phyloP scores from a whole-genome alignment of 1,140 invertebrate species.

The Atta colombica region DNA sequence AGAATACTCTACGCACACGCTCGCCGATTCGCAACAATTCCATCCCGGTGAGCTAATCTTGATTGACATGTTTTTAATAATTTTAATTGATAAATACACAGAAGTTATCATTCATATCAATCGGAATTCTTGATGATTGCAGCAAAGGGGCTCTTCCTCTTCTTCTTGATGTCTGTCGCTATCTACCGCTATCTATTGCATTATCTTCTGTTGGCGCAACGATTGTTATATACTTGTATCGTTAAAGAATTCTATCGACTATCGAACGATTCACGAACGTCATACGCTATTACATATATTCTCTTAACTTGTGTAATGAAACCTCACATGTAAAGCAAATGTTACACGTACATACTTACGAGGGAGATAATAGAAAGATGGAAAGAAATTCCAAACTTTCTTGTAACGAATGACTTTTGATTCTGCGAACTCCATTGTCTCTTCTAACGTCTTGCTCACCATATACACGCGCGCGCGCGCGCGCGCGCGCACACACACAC shows the following conservation, averaged over 20 bases:
- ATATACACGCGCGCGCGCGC: neutral
- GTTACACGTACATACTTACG: constrained; percentile 26
- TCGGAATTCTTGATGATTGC: constrained; percentile 80
- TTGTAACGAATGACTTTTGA: constrained; percentile 24
- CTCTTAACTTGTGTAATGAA: constrained; percentile 16
- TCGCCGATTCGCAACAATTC: constrained; percentile 84
- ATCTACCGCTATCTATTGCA: constrained; percentile 82
- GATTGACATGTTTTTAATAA: neutral
- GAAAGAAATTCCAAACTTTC: constrained; percentile 8
- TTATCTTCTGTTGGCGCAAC: constrained; percentile 83
- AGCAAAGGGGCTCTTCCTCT: constrained; percentile 83
- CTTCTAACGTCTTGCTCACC: constrained; percentile 43
- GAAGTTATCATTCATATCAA: constrained; percentile 53
- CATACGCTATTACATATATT: constrained; percentile 25
- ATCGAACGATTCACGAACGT: constrained; percentile 11
- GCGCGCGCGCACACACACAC: neutral
- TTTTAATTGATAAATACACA: neutral
- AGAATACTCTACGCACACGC: constrained; percentile 87
- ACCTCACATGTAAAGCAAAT: constrained; percentile 40
- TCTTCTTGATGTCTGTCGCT: constrained; percentile 85
- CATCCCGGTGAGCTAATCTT: constrained; percentile 82
- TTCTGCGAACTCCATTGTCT: constrained; percentile 2
- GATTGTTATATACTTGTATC: constrained; percentile 80
- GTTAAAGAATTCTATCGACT: constrained; percentile 68
- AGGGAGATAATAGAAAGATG: constrained; percentile 21